Evolutionary conservation across 2,113 vertebrate species (phyloP).

Genomic region (Gasterosteus aculeatus): DNA sequence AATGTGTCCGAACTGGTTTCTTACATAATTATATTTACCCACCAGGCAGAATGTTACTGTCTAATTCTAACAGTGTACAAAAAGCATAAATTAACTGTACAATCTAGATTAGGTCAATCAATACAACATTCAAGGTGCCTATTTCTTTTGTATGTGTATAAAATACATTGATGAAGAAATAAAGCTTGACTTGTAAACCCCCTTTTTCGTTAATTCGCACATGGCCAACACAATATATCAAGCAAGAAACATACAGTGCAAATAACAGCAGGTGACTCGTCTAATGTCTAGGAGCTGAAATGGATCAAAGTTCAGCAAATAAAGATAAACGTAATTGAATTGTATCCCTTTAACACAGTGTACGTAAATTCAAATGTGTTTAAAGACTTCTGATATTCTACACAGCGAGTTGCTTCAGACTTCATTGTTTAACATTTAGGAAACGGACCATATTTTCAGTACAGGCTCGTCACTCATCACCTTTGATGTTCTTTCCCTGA

Average conservation of each 20-base stretch:
- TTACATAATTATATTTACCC: neutral
- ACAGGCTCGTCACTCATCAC: neutral
- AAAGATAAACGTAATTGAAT: neutral
- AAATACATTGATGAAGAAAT: conserved; percentile 38
- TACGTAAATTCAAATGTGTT: neutral
- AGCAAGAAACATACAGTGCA: conserved; percentile 10
- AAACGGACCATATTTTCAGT: neutral
- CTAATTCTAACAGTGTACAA: neutral
- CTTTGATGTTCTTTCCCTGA: conserved; percentile 10
- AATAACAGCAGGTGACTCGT: neutral
- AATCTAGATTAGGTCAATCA: neutral
- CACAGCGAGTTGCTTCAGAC: neutral
- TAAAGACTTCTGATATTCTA: neutral
- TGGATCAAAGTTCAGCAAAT: conserved; percentile 8
- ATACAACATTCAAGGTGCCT: neutral
- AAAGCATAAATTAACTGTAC: neutral
- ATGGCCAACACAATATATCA: neutral
- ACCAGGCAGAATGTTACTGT: neutral
- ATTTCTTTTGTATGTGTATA: conserved; percentile 11
- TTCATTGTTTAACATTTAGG: neutral
- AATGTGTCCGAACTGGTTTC: conserved; percentile 3
- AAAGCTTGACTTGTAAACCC: conserved; percentile 45
- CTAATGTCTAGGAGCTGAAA: neutral
- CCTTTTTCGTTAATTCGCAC: conserved; percentile 7
- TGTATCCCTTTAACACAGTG: neutral